These are phyloP conservation scores for Heterocephalus glaber DNA, from an alignment of 2,113 vertebrate species.

Conservation along the genomic window DNA sequence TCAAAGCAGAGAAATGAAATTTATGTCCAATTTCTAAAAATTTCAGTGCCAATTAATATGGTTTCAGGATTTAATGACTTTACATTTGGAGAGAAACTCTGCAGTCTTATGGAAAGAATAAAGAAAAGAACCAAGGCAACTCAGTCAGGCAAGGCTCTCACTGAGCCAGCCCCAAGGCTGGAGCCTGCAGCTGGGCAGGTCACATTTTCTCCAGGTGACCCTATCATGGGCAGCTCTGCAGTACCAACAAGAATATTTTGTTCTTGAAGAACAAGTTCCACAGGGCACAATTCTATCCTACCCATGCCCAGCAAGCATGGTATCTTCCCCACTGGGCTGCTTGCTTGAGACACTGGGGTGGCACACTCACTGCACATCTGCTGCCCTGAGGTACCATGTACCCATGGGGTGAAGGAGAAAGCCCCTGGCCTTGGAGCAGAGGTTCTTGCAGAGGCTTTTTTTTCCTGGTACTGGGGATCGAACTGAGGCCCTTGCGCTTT, in stretches of 20 bases:
- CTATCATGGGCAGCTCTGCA: not conserved
- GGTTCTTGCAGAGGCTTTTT: too few relatives aligned
- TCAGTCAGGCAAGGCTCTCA: not conserved
- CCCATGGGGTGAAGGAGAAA: not conserved
- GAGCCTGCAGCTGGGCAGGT: not conserved
- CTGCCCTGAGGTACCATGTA: accelerated
- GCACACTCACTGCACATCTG: not conserved
- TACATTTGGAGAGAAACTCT: not conserved
- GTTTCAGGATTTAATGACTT: accelerated
- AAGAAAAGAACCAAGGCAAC: not conserved
- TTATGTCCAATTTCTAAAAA: not conserved
- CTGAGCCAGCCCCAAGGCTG: not conserved
- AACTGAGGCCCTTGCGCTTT: too few relatives aligned
- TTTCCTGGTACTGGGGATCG: too few relatives aligned
- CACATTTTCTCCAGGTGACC: not conserved
- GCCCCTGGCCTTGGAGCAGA: not conserved
- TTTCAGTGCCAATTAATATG: accelerated
- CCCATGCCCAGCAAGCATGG: accelerated
- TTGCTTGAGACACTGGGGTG: not conserved
- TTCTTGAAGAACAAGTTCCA: not conserved
- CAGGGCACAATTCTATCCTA: not conserved
- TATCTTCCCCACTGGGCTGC: not conserved
- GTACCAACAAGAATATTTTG: not conserved
- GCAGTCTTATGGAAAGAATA: accelerated
- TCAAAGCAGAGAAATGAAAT: not conserved